These are phyloP conservation scores for Prunella himalayana DNA, from an alignment of 2,113 vertebrate genomes.

Conservation along the genomic window DNA sequence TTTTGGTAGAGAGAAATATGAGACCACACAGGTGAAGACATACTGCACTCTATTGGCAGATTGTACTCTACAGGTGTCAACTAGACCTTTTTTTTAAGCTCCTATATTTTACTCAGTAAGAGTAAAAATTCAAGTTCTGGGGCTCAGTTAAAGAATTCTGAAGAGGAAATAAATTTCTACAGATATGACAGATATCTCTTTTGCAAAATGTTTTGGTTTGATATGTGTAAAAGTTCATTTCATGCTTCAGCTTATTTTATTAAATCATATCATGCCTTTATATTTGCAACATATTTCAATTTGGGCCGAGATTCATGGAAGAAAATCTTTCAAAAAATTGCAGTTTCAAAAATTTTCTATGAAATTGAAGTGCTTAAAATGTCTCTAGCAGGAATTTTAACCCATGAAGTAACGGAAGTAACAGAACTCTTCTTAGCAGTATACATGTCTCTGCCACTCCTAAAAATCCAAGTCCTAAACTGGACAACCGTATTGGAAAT, in stretches of 20 bases:
- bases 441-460: neutral
- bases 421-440: neutral
- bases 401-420: neutral
- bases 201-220: neutral
- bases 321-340: neutral
- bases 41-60: neutral
- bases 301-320: neutral
- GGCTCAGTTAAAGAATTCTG: neutral
- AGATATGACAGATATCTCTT: neutral
- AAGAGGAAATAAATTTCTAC: neutral
- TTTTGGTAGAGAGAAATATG: neutral
- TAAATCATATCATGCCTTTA: neutral
- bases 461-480: neutral
- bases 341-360: neutral
- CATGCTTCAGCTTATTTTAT: neutral
- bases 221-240: neutral
- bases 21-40: neutral
- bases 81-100: neutral
- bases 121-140: neutral
- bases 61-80: neutral
- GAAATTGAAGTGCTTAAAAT: neutral
- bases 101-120: neutral
- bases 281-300: neutral
- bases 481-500: neutral
- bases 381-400: neutral